Evolutionary conservation across 2,888 invertebrate genomes (phyloP).

Genomic region (Leptopilina myrica): DNA sequence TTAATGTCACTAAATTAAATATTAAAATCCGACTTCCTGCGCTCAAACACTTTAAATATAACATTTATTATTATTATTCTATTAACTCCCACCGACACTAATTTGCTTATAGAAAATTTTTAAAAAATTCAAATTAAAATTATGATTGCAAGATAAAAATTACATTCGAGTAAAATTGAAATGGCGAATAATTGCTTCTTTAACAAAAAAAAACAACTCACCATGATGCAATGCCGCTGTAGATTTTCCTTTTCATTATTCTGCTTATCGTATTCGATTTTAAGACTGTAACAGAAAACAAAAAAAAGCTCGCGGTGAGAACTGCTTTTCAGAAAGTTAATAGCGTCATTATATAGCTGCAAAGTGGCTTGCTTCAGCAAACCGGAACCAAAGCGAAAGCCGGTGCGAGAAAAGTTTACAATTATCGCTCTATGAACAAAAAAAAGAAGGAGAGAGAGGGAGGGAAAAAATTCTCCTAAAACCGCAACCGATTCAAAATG

Average conservation of each 20-base stretch:
- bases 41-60: too few relatives aligned
- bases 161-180: not conserved
- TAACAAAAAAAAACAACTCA: constrained; percentile 73
- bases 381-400: constrained; percentile 33
- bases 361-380: constrained; percentile 27
- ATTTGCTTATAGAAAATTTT: too few relatives aligned
- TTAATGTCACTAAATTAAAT: not conserved
- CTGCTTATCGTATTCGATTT: constrained; percentile 93
- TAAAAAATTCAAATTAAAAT: not conserved
- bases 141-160: not conserved
- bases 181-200: not conserved
- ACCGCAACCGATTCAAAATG: constrained; percentile 23
- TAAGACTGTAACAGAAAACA: constrained; percentile 79
- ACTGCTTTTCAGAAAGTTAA: constrained; percentile 39
- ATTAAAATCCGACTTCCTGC: not conserved
- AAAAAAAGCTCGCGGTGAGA: constrained; percentile 46
- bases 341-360: constrained; percentile 18
- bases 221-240: constrained; percentile 93
- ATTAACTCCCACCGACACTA: too few relatives aligned
- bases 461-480: constrained; percentile 14
- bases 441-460: constrained; percentile 39
- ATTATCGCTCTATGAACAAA: not conserved
- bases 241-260: constrained; percentile 93
- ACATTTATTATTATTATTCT: too few relatives aligned
- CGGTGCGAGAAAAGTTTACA: constrained; percentile 24